Conservation (phyloP, 2,888 invertebrate genomes). For the Eristalis pertinax region DNA sequence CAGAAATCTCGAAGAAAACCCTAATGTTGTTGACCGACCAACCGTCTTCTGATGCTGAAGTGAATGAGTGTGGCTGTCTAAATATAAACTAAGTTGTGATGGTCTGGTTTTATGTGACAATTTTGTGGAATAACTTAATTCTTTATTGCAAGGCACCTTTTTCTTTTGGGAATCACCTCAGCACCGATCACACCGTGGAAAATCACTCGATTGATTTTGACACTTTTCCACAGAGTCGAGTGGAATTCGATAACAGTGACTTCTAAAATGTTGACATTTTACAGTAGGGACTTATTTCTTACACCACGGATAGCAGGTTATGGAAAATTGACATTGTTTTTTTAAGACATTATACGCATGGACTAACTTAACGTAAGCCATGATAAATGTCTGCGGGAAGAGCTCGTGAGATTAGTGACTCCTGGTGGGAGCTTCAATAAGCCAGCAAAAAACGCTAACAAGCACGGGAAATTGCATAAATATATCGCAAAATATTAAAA, state of each 20-base stretch:
- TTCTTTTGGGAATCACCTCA: not conserved
- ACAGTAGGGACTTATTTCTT: not conserved
- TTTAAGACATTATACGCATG: no score
- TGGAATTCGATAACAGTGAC: constrained; percentile 17
- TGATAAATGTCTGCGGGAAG: no score
- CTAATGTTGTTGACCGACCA: not conserved
- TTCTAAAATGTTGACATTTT: constrained; percentile 1
- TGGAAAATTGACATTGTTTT: no score
- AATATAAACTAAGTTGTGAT: constrained; percentile 12
- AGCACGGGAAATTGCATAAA: no score
- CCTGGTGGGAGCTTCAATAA: no score
- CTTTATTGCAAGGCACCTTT: not conserved
- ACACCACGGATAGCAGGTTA: not conserved
- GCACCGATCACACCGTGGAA: not conserved
- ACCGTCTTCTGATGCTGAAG: not conserved
- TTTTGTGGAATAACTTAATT: constrained; percentile 3
- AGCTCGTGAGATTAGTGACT: no score
- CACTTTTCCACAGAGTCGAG: constrained; percentile 16
- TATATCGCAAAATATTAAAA: no score
- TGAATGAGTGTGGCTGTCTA: not conserved
- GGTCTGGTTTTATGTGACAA: constrained; percentile 42
- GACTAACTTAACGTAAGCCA: no score
- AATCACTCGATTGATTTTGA: constrained; percentile 57
- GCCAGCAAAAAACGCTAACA: no score
- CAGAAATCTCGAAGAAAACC: not conserved